Base-by-base conservation (phyloP, 2,888 invertebrate species). In the Smittia aterrima region DNA sequence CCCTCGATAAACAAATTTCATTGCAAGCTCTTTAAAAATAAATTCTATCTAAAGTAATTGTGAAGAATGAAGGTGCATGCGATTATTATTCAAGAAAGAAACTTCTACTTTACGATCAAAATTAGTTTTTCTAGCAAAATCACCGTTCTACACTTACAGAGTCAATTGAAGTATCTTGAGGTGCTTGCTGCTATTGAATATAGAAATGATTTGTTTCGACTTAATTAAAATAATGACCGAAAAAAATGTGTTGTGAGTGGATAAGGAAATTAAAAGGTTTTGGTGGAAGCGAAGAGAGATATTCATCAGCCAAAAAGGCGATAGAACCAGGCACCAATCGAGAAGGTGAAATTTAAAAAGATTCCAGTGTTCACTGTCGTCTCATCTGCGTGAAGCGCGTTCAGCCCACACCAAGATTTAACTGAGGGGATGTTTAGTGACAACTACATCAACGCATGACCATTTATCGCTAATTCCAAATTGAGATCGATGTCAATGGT, bases 131-230 rank as follows among this genome's bases (percentile, higher is more conserved):
- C 47, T 47, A 6, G 47, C 47, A 16, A n/a, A 47, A 47, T 47
- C 47, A 47, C 47, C 47, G 11, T 13, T 47, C n/a, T 38, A 72
- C 22, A 74, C 74, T 74, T 74, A 74, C 74, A 74, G 74, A 74
- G 16, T 74, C 74, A 40, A 74, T 74, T 66, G 74, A 74, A 47
- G 74, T 74, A 74, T 74, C 74, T 74, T 62, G 62, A 38, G 62
- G 74, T 74, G 64, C 20, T 66, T 74, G 74, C 74, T 74, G 64
- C 66, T 66, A 66, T 20, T 9, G 66, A 66, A 40, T 40, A n/a
- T n/a, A 38, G 20, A 66, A 64, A 27, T 64, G 27, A 64, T 6
- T 47, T 47, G 47, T 6, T 47, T 47, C 47, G 47, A 47, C 16
- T 47, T 16, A 16, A 47, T 47, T 47, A 47, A n/a, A 58, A 24